A percentile compares a stretch with the other conserved stretches of the same genome.
These are phyloP conservation scores for Temnothorax unifasciatus DNA, from an alignment of 2,888 invertebrate species.

Conservation along the genomic window DNA sequence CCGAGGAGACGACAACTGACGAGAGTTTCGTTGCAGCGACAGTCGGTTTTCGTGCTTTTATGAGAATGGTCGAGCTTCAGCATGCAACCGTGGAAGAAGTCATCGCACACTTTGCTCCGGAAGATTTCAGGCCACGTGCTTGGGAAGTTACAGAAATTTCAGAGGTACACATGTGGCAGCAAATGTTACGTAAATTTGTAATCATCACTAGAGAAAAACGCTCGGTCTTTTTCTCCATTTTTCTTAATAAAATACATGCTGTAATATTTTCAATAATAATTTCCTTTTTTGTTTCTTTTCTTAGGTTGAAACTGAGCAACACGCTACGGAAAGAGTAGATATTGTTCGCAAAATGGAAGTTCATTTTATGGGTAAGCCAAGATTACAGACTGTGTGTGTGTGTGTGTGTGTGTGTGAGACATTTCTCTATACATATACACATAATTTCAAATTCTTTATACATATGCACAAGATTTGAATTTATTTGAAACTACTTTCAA, in stretches of 20 bases:
- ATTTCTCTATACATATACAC: conserved; percentile 74
- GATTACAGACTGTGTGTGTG: conserved; percentile 79
- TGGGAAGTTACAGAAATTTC: conserved; percentile 92
- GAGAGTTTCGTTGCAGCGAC: conserved; percentile 93
- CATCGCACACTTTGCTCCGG: conserved; percentile 93
- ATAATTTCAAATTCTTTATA: conserved; percentile 16
- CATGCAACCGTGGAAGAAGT: conserved; percentile 94
- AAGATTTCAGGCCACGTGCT: conserved; percentile 93
- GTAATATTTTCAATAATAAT: neutral
- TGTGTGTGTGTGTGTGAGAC: conserved; percentile 35
- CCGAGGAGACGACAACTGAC: conserved; percentile 93
- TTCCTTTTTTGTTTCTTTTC: neutral
- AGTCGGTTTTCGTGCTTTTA: conserved; percentile 94
- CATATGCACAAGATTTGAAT: conserved; percentile 52
- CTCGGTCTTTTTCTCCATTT: neutral
- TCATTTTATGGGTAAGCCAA: conserved; percentile 86
- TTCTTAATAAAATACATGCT: conserved; percentile 10
- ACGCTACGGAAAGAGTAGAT: conserved; percentile 85
- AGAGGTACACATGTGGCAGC: conserved; percentile 87
- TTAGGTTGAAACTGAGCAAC: conserved; percentile 85
- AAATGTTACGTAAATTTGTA: conserved; percentile 39
- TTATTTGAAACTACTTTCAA: conserved; percentile 47
- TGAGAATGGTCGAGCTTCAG: conserved; percentile 94
- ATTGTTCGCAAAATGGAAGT: conserved; percentile 86
- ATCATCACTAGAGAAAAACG: neutral